phyloP scores from a whole-genome alignment of 1,140 invertebrate genomes.

The Brachionus rubens region DNA sequence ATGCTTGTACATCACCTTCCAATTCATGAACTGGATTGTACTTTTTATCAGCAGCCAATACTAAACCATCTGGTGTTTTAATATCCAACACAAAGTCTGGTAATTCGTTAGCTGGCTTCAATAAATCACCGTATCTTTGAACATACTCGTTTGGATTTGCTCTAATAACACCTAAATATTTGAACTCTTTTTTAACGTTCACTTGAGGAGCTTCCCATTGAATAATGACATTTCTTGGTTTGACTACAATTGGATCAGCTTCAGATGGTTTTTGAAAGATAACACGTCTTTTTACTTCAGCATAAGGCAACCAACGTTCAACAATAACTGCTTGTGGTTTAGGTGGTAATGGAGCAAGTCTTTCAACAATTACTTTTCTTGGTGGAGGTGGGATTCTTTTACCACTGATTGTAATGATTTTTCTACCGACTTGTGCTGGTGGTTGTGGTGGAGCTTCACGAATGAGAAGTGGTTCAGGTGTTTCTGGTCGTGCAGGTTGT shows the following conservation, averaged over 20 bases:
- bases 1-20: conserved; percentile 19
- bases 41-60: conserved; percentile 31
- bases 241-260: neutral
- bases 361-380: conserved; percentile 39
- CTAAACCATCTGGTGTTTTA: conserved; percentile 9
- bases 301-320: conserved; percentile 45
- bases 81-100: conserved; percentile 22
- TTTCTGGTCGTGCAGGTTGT: conserved; percentile 34
- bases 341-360: conserved; percentile 32
- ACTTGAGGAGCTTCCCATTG: conserved; percentile 43
- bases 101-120: neutral
- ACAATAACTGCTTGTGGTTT: conserved; percentile 45
- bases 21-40: neutral
- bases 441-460: conserved; percentile 37
- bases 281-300: conserved; percentile 8
- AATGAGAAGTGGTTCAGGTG: conserved; percentile 21
- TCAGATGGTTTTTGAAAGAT: conserved; percentile 32
- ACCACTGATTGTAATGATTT: conserved; percentile 30
- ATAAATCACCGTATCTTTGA: neutral
- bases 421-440: neutral
- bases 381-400: conserved; percentile 30
- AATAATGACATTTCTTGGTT: conserved; percentile 41
- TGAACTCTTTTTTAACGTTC: conserved; percentile 17
- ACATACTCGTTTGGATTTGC: conserved; percentile 33
- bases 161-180: conserved; percentile 19